phyloP scores from a whole-genome alignment of 2,797 vertebrate genomes.

The Taeniopygia guttata region DNA sequence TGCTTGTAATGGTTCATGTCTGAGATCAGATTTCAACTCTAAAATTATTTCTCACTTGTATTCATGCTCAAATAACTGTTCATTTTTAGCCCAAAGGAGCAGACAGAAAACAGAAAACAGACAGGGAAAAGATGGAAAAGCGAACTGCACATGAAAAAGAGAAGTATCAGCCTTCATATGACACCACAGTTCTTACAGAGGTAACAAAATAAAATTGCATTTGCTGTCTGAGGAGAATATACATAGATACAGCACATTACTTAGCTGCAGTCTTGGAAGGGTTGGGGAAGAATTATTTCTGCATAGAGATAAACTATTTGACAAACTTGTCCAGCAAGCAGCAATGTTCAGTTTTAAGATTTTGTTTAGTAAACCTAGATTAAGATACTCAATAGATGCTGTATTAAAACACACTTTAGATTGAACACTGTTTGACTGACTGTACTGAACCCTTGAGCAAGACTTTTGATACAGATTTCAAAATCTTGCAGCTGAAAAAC shows the following conservation, averaged over 20 bases:
- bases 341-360: neutral
- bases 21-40: neutral
- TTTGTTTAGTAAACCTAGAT: neutral
- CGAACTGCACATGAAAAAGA: conserved; percentile 83
- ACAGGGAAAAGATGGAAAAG: conserved; percentile 86
- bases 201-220: conserved; percentile 59
- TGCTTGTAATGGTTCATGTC: neutral
- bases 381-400: neutral
- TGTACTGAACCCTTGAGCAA: conserved; percentile 57
- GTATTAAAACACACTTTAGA: conserved; percentile 2
- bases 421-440: conserved; percentile 42
- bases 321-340: neutral
- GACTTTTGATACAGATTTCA: conserved; percentile 51
- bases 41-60: neutral
- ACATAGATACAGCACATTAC: neutral
- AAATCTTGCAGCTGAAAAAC: conserved; percentile 21
- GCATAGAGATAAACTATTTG: neutral
- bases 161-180: conserved; percentile 85
- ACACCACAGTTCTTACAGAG: conserved; percentile 84
- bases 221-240: neutral
- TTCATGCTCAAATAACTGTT: conserved; percentile 23
- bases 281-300: neutral
- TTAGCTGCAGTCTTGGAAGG: neutral
- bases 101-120: conserved; percentile 85
- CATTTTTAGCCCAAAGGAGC: conserved; percentile 83